Evolutionary conservation across 2,113 vertebrate species (phyloP).

Genomic region (Sebastes schlegelii): DNA sequence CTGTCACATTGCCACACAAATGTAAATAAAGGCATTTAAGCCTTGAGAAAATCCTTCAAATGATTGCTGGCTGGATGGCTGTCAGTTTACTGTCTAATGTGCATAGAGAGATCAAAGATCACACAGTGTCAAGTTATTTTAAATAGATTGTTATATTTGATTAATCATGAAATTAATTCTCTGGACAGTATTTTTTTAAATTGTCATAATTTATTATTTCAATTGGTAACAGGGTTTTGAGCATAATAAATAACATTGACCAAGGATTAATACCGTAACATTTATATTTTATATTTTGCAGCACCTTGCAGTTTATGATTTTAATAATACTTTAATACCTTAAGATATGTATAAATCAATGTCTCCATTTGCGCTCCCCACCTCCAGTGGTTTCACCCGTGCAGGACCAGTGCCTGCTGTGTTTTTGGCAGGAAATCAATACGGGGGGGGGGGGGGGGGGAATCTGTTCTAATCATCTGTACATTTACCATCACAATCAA

Average conservation of each 20-base stretch:
- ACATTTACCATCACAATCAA: slow-evolving; percentile 99
- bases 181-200: not conserved
- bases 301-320: slow-evolving; percentile 11
- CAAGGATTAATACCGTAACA: not conserved
- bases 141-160: slow-evolving; percentile 21
- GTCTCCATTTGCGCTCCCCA: slow-evolving; percentile 45
- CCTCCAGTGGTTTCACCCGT: slow-evolving; percentile 80
- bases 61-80: slow-evolving; percentile 50
- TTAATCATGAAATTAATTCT: not conserved
- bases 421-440: slow-evolving; percentile 99
- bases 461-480: slow-evolving; percentile 99
- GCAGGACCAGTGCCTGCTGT: slow-evolving; percentile 96
- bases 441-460: slow-evolving; percentile 90
- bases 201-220: not conserved
- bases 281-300: not conserved
- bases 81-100: slow-evolving; percentile 31
- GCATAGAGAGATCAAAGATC: not conserved
- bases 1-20: slow-evolving; percentile 87
- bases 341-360: slow-evolving; percentile 40
- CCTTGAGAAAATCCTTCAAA: slow-evolving; percentile 59
- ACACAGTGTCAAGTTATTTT: slow-evolving; percentile 4
- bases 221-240: not conserved
- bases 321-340: slow-evolving; percentile 26
- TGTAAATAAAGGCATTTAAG: slow-evolving; percentile 87
- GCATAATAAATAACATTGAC: not conserved